phyloP scores from a whole-genome alignment of 92 coral and sea anemone genomes.

The Porites divaricata region DNA sequence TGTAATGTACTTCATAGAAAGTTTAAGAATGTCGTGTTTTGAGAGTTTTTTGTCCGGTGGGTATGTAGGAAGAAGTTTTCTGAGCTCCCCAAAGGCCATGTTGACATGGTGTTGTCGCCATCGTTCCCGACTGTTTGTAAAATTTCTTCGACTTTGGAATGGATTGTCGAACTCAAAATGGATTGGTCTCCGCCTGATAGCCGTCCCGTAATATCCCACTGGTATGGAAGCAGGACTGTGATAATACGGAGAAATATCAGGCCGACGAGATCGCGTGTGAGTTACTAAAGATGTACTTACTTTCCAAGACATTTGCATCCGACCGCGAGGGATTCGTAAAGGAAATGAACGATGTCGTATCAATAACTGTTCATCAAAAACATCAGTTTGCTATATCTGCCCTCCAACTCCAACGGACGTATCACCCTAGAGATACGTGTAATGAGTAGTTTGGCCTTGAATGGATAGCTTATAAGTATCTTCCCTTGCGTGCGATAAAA shows the following conservation, averaged over 20 bases:
- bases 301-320: constrained; percentile 36
- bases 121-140: constrained; percentile 86
- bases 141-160: constrained; percentile 60
- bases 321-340: constrained; percentile 21
- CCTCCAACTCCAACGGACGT: constrained; percentile 43
- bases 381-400: constrained; percentile 7
- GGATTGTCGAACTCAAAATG: constrained; percentile 27
- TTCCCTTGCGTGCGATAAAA: constrained; percentile 34
- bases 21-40: constrained; percentile 82
- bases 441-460: background rate
- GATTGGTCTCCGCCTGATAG: constrained; percentile 24
- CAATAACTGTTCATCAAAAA: background rate
- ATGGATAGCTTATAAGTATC: background rate
- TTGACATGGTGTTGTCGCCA: constrained; percentile 91
- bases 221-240: constrained; percentile 30
- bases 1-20: constrained; percentile 82
- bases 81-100: constrained; percentile 83
- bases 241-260: constrained; percentile 17
- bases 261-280: constrained; percentile 25
- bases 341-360: background rate
- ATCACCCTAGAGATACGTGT: constrained; percentile 13
- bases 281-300: background rate
- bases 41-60: constrained; percentile 87
- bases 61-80: constrained; percentile 80
- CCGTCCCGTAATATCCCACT: constrained; percentile 42